Base-by-base conservation (phyloP, 2,888 invertebrate genomes). In the Eupeodes latifasciatus region DNA sequence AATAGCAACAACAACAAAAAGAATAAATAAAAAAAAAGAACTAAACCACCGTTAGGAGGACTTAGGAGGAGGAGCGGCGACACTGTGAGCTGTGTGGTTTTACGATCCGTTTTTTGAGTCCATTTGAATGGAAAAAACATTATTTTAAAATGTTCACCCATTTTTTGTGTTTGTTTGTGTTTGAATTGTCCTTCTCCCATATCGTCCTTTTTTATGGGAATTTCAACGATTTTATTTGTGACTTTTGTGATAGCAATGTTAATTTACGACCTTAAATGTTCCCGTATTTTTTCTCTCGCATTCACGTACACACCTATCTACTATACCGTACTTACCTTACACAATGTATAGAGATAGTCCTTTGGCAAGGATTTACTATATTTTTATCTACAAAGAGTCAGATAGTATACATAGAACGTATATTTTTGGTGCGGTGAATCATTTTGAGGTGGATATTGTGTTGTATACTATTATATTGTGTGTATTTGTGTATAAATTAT, bases 191-290 rank as follows among this genome's bases (percentile, higher is more conserved):
- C 49, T 47, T 47, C 27, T 66, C 47, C 47, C 47, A 57, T 64
- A 55, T 59, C 53, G n/a, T 69, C 5, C 27, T 53, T 66, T 27
- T 83, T 78, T 79, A 74, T 72, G 64, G 72, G 64, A 69, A 74
- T 82, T 72, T 57, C 16, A n/a, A 7, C 27, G 72, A 71, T 78
- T 61, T 79, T 75, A 69, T 75, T 47, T 82, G 83, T 83, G 84
- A 80, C 83, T 87, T 87, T 81, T 72, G 80, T 77, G 84, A 84
- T 87, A 81, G 44, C 51, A 55, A 49, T 47, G 76, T 77, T 80
- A 80, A 87, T 83, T 87, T 87, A 87, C 72, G 84, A 72, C 80
- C 72, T 49, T 40, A 55, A 74, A 62, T 62, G 62, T 61, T 19
- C 12, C 14, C 76, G n/a, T 80, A 12, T 61, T 62, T 49, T 40